These are phyloP conservation scores for Teleogryllus occipitalis DNA, from an alignment of 1,140 invertebrate genomes.

Conservation along the genomic window DNA sequence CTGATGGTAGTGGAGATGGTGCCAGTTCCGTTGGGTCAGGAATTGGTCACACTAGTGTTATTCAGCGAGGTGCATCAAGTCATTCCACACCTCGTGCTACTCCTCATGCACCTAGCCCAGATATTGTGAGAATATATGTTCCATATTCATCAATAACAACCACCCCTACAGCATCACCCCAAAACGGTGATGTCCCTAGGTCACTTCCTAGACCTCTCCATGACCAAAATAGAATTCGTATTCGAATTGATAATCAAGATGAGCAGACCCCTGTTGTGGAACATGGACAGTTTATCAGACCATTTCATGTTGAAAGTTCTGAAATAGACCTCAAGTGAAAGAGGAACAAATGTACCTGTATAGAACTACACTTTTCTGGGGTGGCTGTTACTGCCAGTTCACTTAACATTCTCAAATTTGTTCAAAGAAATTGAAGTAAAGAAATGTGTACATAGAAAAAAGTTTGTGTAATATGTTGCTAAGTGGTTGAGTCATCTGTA, in stretches of 20 bases:
- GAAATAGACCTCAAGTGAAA: slow-evolving; percentile 32
- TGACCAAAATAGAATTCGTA: slow-evolving; percentile 54
- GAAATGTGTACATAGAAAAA: neutral
- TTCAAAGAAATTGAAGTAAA: no score
- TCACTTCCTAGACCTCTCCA: slow-evolving; percentile 37
- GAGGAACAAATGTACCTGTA: neutral
- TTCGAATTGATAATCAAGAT: slow-evolving; percentile 55
- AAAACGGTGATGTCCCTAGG: slow-evolving; percentile 45
- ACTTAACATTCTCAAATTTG: no score
- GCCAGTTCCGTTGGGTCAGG: slow-evolving; percentile 50
- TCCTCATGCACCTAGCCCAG: slow-evolving; percentile 52
- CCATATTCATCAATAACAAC: slow-evolving; percentile 49
- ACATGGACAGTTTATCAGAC: slow-evolving; percentile 43
- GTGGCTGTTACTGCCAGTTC: neutral
- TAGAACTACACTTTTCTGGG: neutral
- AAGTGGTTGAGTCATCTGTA: neutral
- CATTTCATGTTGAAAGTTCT: slow-evolving; percentile 45
- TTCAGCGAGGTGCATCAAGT: slow-evolving; percentile 37
- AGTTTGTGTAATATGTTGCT: neutral
- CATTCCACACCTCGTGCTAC: slow-evolving; percentile 55
- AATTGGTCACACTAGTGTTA: slow-evolving; percentile 29
- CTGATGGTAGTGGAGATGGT: slow-evolving; percentile 50
- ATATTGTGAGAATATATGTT: slow-evolving; percentile 66
- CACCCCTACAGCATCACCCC: slow-evolving; percentile 42
- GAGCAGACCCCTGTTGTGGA: slow-evolving; percentile 55